Conservation (phyloP, 2,113 vertebrate species). For the Coturnix japonica region DNA sequence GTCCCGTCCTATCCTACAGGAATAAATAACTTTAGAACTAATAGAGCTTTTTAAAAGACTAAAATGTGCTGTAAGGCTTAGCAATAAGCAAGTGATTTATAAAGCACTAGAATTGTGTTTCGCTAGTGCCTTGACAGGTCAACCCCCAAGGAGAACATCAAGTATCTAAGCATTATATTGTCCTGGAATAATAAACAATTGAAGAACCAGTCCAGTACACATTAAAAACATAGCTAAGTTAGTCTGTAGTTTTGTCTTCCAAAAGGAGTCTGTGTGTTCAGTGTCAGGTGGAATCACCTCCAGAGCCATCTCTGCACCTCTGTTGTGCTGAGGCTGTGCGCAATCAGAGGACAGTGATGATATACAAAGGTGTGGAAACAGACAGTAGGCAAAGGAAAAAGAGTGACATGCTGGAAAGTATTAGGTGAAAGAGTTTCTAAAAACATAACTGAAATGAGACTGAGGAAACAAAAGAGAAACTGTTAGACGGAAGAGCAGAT, state of each 20-base stretch:
- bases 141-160: not conserved
- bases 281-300: not conserved
- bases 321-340: accelerated
- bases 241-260: not conserved
- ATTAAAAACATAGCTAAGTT: not conserved
- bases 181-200: not conserved
- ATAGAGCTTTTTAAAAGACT: not conserved
- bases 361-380: not conserved
- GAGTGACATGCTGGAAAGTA: not conserved
- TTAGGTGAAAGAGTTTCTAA: not conserved
- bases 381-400: not conserved
- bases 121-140: not conserved
- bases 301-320: accelerated
- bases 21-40: not conserved
- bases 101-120: not conserved
- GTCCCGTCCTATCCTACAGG: not conserved
- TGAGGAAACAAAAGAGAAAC: not conserved
- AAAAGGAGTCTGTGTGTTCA: not conserved
- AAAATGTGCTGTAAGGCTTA: not conserved
- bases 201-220: not conserved
- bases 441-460: not conserved
- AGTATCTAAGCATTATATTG: not conserved
- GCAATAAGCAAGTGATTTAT: not conserved
- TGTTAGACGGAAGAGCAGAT: not conserved
- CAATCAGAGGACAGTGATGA: not conserved